These are phyloP conservation scores for Ascidia mentula DNA, from an alignment of 23 tunicate genomes.

Conservation along the genomic window DNA sequence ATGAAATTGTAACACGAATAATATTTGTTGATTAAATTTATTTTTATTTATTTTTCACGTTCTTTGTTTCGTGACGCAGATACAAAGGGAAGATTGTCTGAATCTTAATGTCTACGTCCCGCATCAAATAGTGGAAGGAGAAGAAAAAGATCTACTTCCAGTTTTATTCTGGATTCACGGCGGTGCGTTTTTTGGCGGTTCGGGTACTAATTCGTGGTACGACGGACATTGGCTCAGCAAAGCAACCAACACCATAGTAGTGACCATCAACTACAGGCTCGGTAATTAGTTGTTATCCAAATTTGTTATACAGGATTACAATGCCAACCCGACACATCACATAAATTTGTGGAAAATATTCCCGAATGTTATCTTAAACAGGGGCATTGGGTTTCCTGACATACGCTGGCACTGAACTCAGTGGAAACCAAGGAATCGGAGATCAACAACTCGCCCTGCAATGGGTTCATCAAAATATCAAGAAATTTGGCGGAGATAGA, in stretches of 20 bases:
- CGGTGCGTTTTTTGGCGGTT: constrained; percentile 15
- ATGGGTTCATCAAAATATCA: constrained; percentile 78
- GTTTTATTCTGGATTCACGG: constrained; percentile 50
- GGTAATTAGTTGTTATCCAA: too few species aligned
- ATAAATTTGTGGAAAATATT: neutral
- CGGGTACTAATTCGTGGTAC: constrained; percentile 4
- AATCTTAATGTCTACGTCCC: constrained; percentile 22
- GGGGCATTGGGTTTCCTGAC: neutral
- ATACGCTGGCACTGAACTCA: neutral
- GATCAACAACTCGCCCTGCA: constrained; percentile 44
- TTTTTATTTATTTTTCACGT: neutral
- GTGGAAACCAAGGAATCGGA: neutral
- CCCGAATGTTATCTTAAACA: neutral
- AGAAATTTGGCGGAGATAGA: constrained; percentile 74
- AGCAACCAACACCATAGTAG: constrained; percentile 66
- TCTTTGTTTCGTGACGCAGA: neutral
- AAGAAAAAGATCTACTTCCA: neutral
- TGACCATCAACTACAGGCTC: constrained; percentile 68
- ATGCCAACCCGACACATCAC: too few species aligned
- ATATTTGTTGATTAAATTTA: neutral
- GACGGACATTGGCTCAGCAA: constrained; percentile 44
- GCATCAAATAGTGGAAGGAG: neutral
- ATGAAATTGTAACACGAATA: neutral
- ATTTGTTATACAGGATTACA: too few species aligned
- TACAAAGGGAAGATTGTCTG: constrained; percentile 28